Evolutionary conservation across 1,140 invertebrate species (phyloP).

Genomic region (Aphelenchoides avenae): DNA sequence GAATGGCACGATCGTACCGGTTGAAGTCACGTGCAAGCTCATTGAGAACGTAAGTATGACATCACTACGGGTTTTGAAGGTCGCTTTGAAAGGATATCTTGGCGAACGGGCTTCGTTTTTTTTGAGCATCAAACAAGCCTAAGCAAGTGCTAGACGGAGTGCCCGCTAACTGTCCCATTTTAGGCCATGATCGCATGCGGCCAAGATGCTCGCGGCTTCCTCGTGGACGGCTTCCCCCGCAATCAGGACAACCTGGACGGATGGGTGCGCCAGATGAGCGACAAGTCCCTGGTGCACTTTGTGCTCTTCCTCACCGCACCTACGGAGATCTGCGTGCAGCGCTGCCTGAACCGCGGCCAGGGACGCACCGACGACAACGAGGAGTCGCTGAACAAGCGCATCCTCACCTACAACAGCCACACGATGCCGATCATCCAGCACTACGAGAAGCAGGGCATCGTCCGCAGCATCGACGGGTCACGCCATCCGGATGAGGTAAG

Average conservation of each 20-base stretch:
- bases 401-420: slow-evolving; percentile 80
- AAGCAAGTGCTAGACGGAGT: not conserved
- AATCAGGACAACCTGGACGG: slow-evolving; percentile 94
- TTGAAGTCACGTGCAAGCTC: slow-evolving; percentile 92
- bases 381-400: slow-evolving; percentile 80
- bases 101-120: slow-evolving; percentile 6
- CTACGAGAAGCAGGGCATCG: slow-evolving; percentile 72
- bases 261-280: slow-evolving; percentile 79
- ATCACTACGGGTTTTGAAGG: not conserved
- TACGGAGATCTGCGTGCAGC: slow-evolving; percentile 74
- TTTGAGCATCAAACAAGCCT: not conserved
- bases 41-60: slow-evolving; percentile 68
- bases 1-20: slow-evolving; percentile 93
- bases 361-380: slow-evolving; percentile 89
- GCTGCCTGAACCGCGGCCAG: slow-evolving; percentile 82
- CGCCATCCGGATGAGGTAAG: slow-evolving; percentile 69
- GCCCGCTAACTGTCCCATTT: slow-evolving; percentile 11
- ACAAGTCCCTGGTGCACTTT: slow-evolving; percentile 78
- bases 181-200: slow-evolving; percentile 70
- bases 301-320: slow-evolving; percentile 89
- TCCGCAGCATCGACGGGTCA: slow-evolving; percentile 74
- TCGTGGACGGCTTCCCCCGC: slow-evolving; percentile 96
- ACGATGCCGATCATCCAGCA: slow-evolving; percentile 88
- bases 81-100: too few relatives aligned
- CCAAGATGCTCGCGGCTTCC: slow-evolving; percentile 72